These are phyloP conservation scores for Bubo scandiacus DNA, from an alignment of 2,113 vertebrate genomes.

Conservation along the genomic window DNA sequence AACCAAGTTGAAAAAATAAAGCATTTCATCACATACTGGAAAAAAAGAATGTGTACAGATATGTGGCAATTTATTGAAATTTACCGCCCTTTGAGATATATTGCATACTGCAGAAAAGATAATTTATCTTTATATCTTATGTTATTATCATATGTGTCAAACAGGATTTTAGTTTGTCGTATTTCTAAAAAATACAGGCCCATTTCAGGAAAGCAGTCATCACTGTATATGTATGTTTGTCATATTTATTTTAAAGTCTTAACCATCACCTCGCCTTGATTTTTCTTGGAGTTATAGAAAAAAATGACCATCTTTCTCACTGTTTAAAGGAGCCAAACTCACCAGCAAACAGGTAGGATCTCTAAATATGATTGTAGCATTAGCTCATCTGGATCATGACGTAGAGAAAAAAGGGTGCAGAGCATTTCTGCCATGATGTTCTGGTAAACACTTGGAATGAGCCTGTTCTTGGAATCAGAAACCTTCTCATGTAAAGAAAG, in stretches of 20 bases:
- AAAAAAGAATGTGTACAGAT: background rate
- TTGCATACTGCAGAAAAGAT: background rate
- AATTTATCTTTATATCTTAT: conserved; percentile 10
- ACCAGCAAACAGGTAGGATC: background rate
- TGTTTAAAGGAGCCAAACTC: background rate
- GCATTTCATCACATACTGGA: background rate
- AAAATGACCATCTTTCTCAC: background rate
- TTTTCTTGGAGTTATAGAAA: background rate
- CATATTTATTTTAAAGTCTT: background rate
- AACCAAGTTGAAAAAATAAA: background rate
- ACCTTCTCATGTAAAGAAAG: background rate
- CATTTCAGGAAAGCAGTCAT: background rate
- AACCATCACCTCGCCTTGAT: background rate
- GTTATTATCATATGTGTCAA: background rate
- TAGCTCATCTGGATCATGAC: background rate
- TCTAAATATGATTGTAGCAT: background rate
- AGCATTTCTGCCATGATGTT: background rate
- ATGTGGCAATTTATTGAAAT: background rate
- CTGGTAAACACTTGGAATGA: background rate
- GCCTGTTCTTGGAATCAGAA: background rate
- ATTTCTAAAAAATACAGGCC: background rate
- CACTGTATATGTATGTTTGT: background rate
- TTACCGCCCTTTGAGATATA: background rate
- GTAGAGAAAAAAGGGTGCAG: accelerated
- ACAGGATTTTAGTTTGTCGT: background rate